These are phyloP conservation scores for Drosophila meridiana DNA, from an alignment of 2,888 invertebrate species.

Conservation along the genomic window DNA sequence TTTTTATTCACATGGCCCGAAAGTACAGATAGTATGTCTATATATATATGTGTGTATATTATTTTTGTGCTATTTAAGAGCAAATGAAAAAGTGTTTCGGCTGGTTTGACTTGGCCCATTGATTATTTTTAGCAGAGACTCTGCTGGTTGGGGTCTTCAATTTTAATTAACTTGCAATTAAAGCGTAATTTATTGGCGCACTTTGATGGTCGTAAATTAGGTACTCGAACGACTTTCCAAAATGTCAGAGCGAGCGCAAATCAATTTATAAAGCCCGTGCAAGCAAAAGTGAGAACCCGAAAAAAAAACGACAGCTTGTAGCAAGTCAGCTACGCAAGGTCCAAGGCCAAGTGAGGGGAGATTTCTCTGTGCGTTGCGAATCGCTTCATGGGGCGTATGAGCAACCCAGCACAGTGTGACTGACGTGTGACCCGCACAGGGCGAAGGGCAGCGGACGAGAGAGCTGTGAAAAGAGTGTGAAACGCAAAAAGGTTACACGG, in stretches of 20 bases:
- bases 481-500: constrained; percentile 32
- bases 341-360: constrained; percentile 21
- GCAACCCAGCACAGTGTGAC: constrained; percentile 32
- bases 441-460: background rate
- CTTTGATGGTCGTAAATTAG: constrained; percentile 74
- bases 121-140: constrained; percentile 24
- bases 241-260: constrained; percentile 56
- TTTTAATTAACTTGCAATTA: constrained; percentile 76
- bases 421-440: constrained; percentile 37
- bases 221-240: constrained; percentile 42
- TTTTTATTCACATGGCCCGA: background rate
- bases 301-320: constrained; percentile 22
- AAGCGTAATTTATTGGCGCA: constrained; percentile 72
- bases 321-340: constrained; percentile 36
- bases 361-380: constrained; percentile 12
- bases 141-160: constrained; percentile 39
- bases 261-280: constrained; percentile 60
- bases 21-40: background rate
- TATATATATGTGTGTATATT: background rate
- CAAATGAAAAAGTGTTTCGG: constrained; percentile 13
- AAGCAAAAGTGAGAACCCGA: constrained; percentile 16
- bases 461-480: constrained; percentile 24
- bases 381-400: constrained; percentile 42
- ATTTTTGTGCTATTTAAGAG: constrained; percentile 13
- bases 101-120: constrained; percentile 9